Conservation (phyloP, 1,140 invertebrate genomes). For the Micrasema longulum region DNA sequence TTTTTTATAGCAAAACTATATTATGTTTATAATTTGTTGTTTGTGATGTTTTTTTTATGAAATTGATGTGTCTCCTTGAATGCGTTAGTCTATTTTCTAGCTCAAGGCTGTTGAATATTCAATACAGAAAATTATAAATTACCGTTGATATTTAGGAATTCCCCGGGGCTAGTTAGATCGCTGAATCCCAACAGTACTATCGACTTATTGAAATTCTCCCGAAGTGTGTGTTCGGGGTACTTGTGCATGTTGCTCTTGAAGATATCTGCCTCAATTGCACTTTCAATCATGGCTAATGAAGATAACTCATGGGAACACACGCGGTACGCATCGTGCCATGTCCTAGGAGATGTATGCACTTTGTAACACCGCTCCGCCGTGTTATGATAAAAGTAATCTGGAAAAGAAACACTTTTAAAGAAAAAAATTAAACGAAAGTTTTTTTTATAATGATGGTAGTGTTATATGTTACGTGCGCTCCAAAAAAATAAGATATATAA, state of each 20-base stretch:
- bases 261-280: conserved; percentile 44
- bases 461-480: too few relatives aligned
- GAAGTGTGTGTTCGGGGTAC: conserved; percentile 43
- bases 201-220: conserved; percentile 53
- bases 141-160: conserved; percentile 50
- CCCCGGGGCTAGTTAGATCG: conserved; percentile 53
- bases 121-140: background rate
- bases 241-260: conserved; percentile 35
- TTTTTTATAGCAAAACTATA: too few relatives aligned
- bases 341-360: conserved; percentile 52
- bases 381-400: conserved; percentile 20
- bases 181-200: conserved; percentile 56
- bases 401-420: too few relatives aligned
- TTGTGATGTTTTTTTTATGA: too few relatives aligned
- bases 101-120: too few relatives aligned
- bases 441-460: too few relatives aligned
- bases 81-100: too few relatives aligned
- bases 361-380: conserved; percentile 55
- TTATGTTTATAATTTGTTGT: too few relatives aligned
- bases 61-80: too few relatives aligned
- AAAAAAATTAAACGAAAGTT: too few relatives aligned
- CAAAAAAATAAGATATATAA: too few relatives aligned
- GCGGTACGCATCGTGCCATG: conserved; percentile 55
- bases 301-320: conserved; percentile 55
- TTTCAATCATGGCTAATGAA: conserved; percentile 56